A percentile compares a stretch with the other conserved stretches of the same genome.
phyloP scores from a whole-genome alignment of 2,797 vertebrate species.

The Cygnus olor region DNA sequence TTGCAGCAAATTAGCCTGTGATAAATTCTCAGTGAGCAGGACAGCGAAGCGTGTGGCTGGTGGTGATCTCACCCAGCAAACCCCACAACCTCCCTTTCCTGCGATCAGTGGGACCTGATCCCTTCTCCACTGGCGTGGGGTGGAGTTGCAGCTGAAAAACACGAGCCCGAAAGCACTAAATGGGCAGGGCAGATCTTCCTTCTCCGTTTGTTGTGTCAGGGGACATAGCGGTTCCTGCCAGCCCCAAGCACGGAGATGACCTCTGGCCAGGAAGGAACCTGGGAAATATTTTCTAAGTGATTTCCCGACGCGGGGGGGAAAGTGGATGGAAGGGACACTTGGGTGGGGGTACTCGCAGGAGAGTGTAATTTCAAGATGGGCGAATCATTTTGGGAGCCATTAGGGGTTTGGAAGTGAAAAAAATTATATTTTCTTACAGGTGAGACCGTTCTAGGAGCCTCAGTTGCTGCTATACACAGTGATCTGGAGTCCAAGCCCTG shows the following conservation, averaged over 20 bases:
- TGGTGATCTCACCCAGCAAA: conserved; percentile 37
- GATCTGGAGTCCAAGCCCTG: neutral
- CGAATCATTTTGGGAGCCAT: neutral
- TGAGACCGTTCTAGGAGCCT: neutral
- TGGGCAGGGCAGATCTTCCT: conserved; percentile 59
- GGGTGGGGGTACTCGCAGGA: neutral
- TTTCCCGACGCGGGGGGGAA: conserved; percentile 65
- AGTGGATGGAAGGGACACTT: neutral
- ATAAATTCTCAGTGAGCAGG: neutral
- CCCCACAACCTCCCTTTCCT: conserved; percentile 69
- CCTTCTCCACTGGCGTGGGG: conserved; percentile 14
- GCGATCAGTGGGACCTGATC: conserved; percentile 27
- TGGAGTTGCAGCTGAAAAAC: conserved; percentile 43
- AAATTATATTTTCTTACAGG: neutral
- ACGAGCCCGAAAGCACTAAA: conserved; percentile 2
- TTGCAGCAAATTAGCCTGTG: neutral
- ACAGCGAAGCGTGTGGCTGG: neutral
- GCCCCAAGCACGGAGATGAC: neutral
- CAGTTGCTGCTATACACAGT: neutral
- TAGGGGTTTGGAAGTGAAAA: neutral
- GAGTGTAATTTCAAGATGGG: neutral
- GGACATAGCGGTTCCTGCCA: conserved; percentile 45
- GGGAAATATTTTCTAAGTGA: conserved; percentile 65
- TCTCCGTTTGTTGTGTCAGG: conserved; percentile 26
- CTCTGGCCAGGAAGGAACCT: conserved; percentile 67